A percentile compares a stretch with the other conserved stretches of the same genome.
These are phyloP conservation scores for Gadus macrocephalus DNA, from an alignment of 2,113 vertebrate species.

Conservation along the genomic window DNA sequence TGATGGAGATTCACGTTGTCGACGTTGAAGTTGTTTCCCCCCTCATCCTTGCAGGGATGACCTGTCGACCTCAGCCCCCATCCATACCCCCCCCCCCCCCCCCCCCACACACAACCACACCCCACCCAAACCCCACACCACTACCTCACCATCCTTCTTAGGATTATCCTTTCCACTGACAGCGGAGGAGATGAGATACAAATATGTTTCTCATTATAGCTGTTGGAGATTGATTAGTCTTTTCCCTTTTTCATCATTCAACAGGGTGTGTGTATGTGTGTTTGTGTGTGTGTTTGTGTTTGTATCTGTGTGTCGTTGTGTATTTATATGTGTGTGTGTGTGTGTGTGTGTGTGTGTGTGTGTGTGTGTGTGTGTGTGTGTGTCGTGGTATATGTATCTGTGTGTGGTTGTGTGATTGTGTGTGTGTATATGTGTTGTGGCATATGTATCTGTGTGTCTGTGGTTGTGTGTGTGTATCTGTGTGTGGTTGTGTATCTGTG, in stretches of 20 bases:
- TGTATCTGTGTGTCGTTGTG: background rate
- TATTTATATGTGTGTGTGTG: too few species aligned
- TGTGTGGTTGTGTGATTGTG: too few species aligned
- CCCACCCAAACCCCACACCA: slow-evolving; percentile 6
- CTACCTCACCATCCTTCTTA: too few species aligned
- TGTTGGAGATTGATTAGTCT: slow-evolving; percentile 56
- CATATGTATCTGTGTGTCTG: slow-evolving; percentile 30
- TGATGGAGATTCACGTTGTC: slow-evolving; percentile 45
- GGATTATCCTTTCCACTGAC: slow-evolving; percentile 60
- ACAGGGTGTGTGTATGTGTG: too few species aligned
- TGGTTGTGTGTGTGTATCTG: too few species aligned
- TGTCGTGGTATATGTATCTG: too few species aligned
- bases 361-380: too few species aligned
- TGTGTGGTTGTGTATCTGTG: slow-evolving; percentile 32
- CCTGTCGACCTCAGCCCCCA: slow-evolving; percentile 50
- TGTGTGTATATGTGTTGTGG: too few species aligned
- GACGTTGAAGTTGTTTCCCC: slow-evolving; percentile 22
- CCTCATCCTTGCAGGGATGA: slow-evolving; percentile 32
- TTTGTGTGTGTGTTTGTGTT: too few species aligned
- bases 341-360: too few species aligned
- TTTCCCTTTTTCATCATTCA: slow-evolving; percentile 17
- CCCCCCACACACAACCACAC: slow-evolving; percentile 17
- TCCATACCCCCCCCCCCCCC: too few species aligned
- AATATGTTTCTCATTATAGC: slow-evolving; percentile 66
- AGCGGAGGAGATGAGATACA: slow-evolving; percentile 17